These are phyloP conservation scores for Pinctada fucata DNA, from an alignment of 2,888 invertebrate species.

Conservation along the genomic window DNA sequence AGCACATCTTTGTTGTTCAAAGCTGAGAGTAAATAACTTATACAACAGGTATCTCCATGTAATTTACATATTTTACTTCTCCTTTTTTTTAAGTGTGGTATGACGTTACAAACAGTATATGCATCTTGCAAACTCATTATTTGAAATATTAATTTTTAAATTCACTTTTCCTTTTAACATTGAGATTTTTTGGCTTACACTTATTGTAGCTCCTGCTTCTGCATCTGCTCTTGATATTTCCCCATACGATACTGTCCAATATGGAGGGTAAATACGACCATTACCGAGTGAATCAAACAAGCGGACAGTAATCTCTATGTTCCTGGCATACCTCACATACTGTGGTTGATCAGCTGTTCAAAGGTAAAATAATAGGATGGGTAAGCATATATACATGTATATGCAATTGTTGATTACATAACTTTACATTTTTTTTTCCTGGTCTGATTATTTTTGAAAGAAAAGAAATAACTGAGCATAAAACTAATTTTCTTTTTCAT, in stretches of 20 bases:
- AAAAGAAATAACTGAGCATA: neutral
- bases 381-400: neutral
- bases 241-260: slow-evolving; percentile 81
- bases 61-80: no score
- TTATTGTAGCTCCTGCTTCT: slow-evolving; percentile 57
- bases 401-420: neutral
- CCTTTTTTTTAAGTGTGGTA: no score
- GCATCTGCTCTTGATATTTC: slow-evolving; percentile 77
- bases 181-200: slow-evolving; percentile 44
- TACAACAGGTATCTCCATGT: no score
- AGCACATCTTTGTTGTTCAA: no score
- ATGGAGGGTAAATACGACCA: slow-evolving; percentile 82
- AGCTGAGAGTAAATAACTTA: no score
- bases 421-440: neutral
- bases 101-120: no score
- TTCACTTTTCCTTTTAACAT: no score
- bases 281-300: slow-evolving; percentile 66
- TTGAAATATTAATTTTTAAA: no score
- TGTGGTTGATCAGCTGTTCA: slow-evolving; percentile 31
- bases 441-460: neutral
- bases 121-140: no score
- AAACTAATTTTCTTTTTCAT: neutral
- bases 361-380: slow-evolving; percentile 1
- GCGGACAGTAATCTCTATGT: slow-evolving; percentile 58
- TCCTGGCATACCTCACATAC: slow-evolving; percentile 67